Evolutionary conservation across 1,140 invertebrate species (phyloP), one percentile per base, ranked within the genome.

Genomic region (Diachasmimorpha longicaudata): DNA sequence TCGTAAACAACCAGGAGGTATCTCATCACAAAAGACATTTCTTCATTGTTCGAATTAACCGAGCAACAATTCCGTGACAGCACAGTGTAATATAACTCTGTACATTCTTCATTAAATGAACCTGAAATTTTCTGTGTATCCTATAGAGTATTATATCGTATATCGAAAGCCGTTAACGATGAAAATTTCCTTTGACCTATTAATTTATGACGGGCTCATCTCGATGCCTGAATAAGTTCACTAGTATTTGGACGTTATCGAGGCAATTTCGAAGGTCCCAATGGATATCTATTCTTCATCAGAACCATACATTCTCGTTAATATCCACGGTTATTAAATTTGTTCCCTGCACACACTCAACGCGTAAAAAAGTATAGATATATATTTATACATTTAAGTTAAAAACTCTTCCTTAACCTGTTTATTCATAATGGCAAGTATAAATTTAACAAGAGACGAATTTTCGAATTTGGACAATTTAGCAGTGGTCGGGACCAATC

Each of bases 301-400:
- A 68, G 70, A 42, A 72, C 67, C 37, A 66, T 78, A 80, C 75
- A 78, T 21, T 77, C 80, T 79, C 79, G 78, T 70, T 69, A 77
- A 79, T 69, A 76, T 70, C 66, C 63, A 58, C 36, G 79, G 78
- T 80, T 82, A 83, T 77, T 78, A 80, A 83, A 81, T 83, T 87
- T 85, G 85, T 85, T 85, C 85, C 85, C 85, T 84, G 81, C 84
- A 85, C 83, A 83, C 80, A 84, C 82, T 79, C 83, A 81, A 78
- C 70, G 76, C 63, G 70, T 78, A 82, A 63, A 78, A 77, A 81
- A 71, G 46, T 79, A 81, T 82, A 79, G 82, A 42, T 74, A 42
- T 74, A 67, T 25, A 23, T 69, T 48, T 55, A 55, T 46, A 23
- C 46, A 19, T 76, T 72, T 72, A 21, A 23, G 42, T 71, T 70